Evolutionary conservation across 2,888 invertebrate genomes (phyloP), one percentile per base, ranked within the genome.

Genomic region (Miltochrista miniata): DNA sequence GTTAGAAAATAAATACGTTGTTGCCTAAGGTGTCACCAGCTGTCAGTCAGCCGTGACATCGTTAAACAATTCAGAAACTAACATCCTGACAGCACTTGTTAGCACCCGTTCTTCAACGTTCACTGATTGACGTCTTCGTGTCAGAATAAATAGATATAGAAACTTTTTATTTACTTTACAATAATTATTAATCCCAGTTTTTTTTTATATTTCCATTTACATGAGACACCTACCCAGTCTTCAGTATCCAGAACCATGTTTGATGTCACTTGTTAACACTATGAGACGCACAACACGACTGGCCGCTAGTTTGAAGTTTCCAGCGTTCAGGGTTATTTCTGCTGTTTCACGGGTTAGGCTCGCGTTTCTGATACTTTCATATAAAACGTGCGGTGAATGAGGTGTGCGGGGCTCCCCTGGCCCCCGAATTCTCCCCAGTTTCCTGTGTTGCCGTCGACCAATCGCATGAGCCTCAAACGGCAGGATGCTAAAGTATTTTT

Each of bases 271-370:
- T 80, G 90, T 87, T 88, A 89, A 79, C 90, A 90, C 90, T 89
- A 74, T 87, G 90, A 90, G 90, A 90, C 90, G 89, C 90, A 91
- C 90, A 90, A 90, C 90, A 91, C 90, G 90, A 91, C 90, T 91
- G 90, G 74, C 81, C 73, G 76, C 76, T 67, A 79, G 70, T 77
- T 74, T 82, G 79, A 72, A 75, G 86, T 75, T 87, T 88, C 87
- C 90, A 87, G 83, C 88, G 87, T 86, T 87, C 88, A 85, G 89
- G 87, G 89, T 90, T 91, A 91, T 91, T 90, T 90, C 87, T 85
- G 87, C 87, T 85, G 78, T 72, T 81, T 78, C 83, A 81, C 83
- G 78, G 76, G 61, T 69, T 72, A 77, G 77, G 83, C 74, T 74
- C 83, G 83, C 75, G 74, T 83, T 87, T 83, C 83, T 72, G 78